phyloP scores from a whole-genome alignment of 2,888 invertebrate species.

The Coelinius sp. region DNA sequence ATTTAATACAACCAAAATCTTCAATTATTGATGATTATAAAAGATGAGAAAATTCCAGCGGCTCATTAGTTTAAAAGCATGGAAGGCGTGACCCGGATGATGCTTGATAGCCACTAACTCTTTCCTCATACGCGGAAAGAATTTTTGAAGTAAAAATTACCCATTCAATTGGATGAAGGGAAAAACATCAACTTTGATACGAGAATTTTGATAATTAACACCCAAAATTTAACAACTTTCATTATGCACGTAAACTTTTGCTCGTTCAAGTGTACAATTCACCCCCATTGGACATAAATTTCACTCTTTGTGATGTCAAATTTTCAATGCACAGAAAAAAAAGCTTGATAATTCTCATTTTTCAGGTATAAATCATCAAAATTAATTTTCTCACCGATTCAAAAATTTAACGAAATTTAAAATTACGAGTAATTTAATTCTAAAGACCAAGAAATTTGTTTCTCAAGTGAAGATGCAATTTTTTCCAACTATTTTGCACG shows the following conservation, averaged over 20 bases:
- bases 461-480: no score
- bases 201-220: background rate
- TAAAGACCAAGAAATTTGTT: no score
- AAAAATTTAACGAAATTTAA: background rate
- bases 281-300: background rate
- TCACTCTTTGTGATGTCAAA: background rate
- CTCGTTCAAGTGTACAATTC: background rate
- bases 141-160: slow-evolving; percentile 2
- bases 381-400: no score
- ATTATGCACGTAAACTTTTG: background rate
- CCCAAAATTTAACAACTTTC: background rate
- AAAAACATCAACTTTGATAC: background rate
- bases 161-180: background rate
- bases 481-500: no score
- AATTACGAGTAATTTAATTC: no score
- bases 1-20: background rate
- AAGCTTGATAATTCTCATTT: background rate
- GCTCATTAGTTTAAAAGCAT: slow-evolving; percentile 3
- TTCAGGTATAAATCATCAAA: background rate
- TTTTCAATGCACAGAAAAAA: background rate
- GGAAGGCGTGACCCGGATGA: slow-evolving; percentile 10
- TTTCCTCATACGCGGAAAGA: background rate
- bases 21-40: background rate
- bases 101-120: slow-evolving; percentile 7
- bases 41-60: background rate